Evolutionary conservation across 1,140 invertebrate species (phyloP), one percentile per base, ranked within the genome.

Genomic region (Apolygus lucorum): DNA sequence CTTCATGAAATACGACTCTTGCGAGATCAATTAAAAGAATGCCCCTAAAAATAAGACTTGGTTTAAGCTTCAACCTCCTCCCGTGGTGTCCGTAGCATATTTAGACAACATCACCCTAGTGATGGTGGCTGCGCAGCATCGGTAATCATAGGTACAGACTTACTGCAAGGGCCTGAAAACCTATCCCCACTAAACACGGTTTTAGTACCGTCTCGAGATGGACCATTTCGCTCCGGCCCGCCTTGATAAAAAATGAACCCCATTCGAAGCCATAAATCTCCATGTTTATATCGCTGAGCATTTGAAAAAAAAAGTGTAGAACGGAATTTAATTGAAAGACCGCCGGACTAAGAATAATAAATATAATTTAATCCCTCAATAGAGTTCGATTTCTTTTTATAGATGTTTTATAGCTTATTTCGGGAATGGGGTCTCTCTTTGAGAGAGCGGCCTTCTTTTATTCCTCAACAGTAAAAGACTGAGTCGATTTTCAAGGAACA

Each of bases 251-350:
- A 70, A 70, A 66, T 70, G 65, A 34, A 66, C 63, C 42, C 63
- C 52, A 66, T 70, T 65, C 25, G 34, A 63, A 70, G 29, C 27
- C 63, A 70, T 70, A 70, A 70, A 70, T 70, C 69, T 66, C 63
- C 29, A n/a, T 2, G 52, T 70, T 63, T 70, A 66, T 66, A 52
- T 66, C 64, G 34, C 42, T 28, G 14, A 21, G 63, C 63, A 64
- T 69, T 64, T 17, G 8, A 17, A 49, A 17, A 63, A 52, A 22
- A 49, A 66, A 70, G 42, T 28, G 63, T 28, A 24, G 62, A 29
- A 25, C 28, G 1, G 52, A 26, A 63, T 69, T 28, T 29, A 59
- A 70, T 66, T 64, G 69, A 52, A 66, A 29, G 25, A n/a, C 28
- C 11, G 64, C 13, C 4, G 28, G 63, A 25, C 1, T 1, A 17